A percentile compares a stretch with the other conserved stretches of the same genome.
These are phyloP conservation scores for Poecile montanus DNA, from an alignment of 2,797 vertebrate genomes.

Conservation along the genomic window DNA sequence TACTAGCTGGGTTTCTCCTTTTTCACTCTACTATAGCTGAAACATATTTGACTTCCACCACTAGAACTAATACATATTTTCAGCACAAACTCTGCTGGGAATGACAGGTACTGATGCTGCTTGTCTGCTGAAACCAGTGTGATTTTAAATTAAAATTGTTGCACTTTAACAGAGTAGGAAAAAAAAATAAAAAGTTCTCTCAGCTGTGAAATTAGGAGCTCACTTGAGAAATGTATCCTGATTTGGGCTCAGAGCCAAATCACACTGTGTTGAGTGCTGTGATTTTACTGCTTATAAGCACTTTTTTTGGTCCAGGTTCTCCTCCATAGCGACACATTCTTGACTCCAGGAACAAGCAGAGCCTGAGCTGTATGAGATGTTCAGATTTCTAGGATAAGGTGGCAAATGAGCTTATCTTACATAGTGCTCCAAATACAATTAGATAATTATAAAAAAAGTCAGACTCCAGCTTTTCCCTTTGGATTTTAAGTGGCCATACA, in stretches of 20 bases:
- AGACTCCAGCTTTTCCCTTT: not conserved
- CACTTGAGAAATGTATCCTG: not conserved
- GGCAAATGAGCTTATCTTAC: not conserved
- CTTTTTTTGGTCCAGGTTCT: not conserved
- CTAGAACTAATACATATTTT: not conserved
- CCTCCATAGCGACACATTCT: not conserved
- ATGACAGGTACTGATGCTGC: not conserved
- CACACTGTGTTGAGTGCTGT: not conserved
- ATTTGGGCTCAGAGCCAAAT: not conserved
- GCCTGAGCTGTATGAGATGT: not conserved
- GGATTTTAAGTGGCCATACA: not conserved
- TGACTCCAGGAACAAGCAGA: not conserved
- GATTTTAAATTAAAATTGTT: not conserved
- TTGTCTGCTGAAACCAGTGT: not conserved
- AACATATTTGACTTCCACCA: not conserved
- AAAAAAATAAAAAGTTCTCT: not conserved
- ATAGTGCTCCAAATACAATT: not conserved
- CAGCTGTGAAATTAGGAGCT: constrained; percentile 5
- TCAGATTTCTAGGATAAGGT: not conserved
- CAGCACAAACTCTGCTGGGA: not conserved
- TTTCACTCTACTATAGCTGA: not conserved
- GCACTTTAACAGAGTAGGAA: not conserved
- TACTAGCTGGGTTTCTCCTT: not conserved
- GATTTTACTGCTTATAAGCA: not conserved
- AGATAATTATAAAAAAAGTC: not conserved